Percentiles rank a stretch among this genome's conserved stretches.
Evolutionary conservation across 2,888 invertebrate species (phyloP).

Genomic region (Drosophila pseudotalamancana): DNA sequence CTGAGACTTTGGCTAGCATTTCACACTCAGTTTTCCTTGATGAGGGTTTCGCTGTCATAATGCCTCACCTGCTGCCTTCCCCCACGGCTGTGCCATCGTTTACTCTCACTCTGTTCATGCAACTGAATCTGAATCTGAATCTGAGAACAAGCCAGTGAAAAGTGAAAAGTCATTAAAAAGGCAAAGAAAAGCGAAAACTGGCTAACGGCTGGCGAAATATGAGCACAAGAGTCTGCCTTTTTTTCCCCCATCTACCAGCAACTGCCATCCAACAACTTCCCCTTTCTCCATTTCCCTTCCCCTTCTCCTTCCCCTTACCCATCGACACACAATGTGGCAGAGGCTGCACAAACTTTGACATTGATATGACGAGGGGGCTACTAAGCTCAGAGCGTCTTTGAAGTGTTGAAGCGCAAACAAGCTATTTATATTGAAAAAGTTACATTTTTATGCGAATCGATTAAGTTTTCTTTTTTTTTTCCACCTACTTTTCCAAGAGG

Average conservation of each 20-base stretch:
- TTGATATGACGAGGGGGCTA: slow-evolving; percentile 48
- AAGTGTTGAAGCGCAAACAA: slow-evolving; percentile 26
- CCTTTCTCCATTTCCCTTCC: too few species aligned
- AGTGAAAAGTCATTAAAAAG: slow-evolving; percentile 74
- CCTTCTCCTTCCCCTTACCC: too few species aligned
- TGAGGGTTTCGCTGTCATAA: slow-evolving; percentile 62
- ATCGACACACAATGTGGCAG: slow-evolving; percentile 8
- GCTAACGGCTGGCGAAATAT: slow-evolving; percentile 61
- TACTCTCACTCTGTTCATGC: slow-evolving; percentile 51
- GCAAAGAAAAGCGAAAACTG: slow-evolving; percentile 74
- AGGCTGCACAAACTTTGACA: slow-evolving; percentile 42
- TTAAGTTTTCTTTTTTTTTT: slow-evolving; percentile 8
- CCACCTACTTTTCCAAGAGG: not conserved
- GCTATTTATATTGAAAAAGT: slow-evolving; percentile 21
- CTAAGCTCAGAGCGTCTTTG: slow-evolving; percentile 3
- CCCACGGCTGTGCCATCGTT: not conserved
- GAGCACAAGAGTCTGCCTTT: slow-evolving; percentile 29
- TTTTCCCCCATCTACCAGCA: not conserved
- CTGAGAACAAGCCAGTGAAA: slow-evolving; percentile 70
- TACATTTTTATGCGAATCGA: slow-evolving; percentile 27
- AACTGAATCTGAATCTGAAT: slow-evolving; percentile 45
- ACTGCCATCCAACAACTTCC: too few species aligned
- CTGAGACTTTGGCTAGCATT: slow-evolving; percentile 46
- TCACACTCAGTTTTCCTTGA: slow-evolving; percentile 72
- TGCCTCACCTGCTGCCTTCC: slow-evolving; percentile 42